phyloP scores from a whole-genome alignment of 2,797 vertebrate species.

The Diplodus sargus region DNA sequence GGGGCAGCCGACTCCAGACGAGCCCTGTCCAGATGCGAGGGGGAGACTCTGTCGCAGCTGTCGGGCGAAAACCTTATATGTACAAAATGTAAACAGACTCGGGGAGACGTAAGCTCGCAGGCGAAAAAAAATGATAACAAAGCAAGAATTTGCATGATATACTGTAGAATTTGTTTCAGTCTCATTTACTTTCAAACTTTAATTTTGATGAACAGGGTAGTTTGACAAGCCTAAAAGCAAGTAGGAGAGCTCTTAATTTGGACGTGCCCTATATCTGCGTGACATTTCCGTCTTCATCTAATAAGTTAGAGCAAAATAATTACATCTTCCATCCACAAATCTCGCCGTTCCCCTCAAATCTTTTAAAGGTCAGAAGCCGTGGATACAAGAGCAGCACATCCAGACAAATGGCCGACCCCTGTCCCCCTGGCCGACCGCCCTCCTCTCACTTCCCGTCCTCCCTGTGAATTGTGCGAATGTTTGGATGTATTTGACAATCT shows the following conservation, averaged over 20 bases:
- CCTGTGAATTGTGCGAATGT: slow-evolving; percentile 84
- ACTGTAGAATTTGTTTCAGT: too few relatives aligned
- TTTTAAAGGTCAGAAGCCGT: not conserved
- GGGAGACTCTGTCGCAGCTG: slow-evolving; percentile 36
- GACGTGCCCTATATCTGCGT: not conserved
- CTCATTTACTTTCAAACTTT: not conserved
- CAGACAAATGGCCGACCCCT: slow-evolving; percentile 54
- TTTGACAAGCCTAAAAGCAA: not conserved
- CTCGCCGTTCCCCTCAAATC: not conserved
- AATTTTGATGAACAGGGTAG: not conserved
- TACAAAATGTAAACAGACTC: slow-evolving; percentile 25
- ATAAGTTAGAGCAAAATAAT: not conserved
- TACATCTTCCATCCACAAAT: not conserved
- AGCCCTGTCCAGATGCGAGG: slow-evolving; percentile 52
- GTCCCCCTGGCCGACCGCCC: slow-evolving; percentile 35
- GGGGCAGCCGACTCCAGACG: slow-evolving; percentile 46
- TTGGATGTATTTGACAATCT: slow-evolving; percentile 91
- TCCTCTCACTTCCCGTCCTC: slow-evolving; percentile 70
- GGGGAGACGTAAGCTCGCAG: not conserved
- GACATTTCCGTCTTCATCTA: not conserved
- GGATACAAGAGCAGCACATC: slow-evolving; percentile 13
- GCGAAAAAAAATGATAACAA: not conserved
- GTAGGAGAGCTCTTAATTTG: not conserved
- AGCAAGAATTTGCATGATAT: not conserved
- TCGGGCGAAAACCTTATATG: slow-evolving; percentile 15